phyloP scores from a whole-genome alignment of 2,888 invertebrate species.

The Drosophila maculinotata region DNA sequence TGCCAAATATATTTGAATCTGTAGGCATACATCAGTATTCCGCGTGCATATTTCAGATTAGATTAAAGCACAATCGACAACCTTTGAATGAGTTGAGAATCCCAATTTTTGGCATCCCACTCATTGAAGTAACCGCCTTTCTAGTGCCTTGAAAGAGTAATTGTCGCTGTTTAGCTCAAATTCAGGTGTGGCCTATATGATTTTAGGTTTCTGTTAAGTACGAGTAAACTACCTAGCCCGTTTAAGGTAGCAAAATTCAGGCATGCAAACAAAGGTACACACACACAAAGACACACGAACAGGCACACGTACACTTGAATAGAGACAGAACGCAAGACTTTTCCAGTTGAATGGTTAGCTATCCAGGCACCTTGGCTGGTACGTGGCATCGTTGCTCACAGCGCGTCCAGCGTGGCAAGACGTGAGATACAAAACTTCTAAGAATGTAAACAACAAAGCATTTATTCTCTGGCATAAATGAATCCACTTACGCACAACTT shows the following conservation, averaged over 20 bases:
- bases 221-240: conserved; percentile 10
- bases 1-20: neutral
- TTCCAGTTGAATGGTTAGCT: conserved; percentile 54
- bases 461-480: conserved; percentile 71
- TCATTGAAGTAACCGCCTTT: conserved; percentile 22
- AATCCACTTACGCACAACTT: conserved; percentile 73
- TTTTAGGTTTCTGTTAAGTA: conserved; percentile 21
- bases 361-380: conserved; percentile 33
- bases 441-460: conserved; percentile 79
- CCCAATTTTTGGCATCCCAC: conserved; percentile 12
- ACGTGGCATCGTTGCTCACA: conserved; percentile 42
- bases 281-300: conserved; percentile 2
- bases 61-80: neutral
- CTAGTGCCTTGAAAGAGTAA: conserved; percentile 14
- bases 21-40: neutral
- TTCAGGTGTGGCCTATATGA: conserved; percentile 23
- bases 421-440: conserved; percentile 73
- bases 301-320: conserved; percentile 24
- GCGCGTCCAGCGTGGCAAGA: conserved; percentile 52
- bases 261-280: conserved; percentile 33
- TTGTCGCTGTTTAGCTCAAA: conserved; percentile 34
- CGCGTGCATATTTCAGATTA: neutral
- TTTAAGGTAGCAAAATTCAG: conserved; percentile 33
- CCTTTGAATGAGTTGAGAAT: neutral
- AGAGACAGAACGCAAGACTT: conserved; percentile 29